Percentiles rank a stretch among this genome's conserved stretches.
Conservation (phyloP, 2,797 vertebrate species). For the Cyprinella venusta region DNA sequence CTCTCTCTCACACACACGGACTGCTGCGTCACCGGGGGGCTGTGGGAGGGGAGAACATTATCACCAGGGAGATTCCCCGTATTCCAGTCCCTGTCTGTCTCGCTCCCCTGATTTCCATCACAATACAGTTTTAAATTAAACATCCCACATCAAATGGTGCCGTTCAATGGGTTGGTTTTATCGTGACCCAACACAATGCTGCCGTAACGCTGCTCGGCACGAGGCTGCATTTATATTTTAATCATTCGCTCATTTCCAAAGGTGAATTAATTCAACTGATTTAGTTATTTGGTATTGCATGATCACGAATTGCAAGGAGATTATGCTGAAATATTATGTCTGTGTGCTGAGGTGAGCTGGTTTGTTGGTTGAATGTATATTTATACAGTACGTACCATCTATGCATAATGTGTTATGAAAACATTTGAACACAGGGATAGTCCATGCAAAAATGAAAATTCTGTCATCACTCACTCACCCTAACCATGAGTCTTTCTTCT, state of each 20-base stretch:
- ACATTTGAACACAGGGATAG: background rate
- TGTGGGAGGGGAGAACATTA: conserved; percentile 59
- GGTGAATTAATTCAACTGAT: conserved; percentile 63
- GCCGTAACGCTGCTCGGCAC: conserved; percentile 60
- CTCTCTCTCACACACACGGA: conserved; percentile 82
- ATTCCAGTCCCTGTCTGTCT: conserved; percentile 57
- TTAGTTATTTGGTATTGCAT: conserved; percentile 50
- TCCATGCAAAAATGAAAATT: background rate
- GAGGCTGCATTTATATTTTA: conserved; percentile 68
- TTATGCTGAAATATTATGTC: background rate
- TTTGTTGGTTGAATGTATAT: background rate
- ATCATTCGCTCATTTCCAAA: conserved; percentile 62
- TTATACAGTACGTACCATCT: background rate
- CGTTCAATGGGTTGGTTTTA: conserved; percentile 71
- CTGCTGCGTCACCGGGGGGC: conserved; percentile 84
- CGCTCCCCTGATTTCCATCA: conserved; percentile 76
- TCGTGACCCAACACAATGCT: conserved; percentile 69
- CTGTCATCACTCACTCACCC: background rate
- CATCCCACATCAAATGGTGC: conserved; percentile 69
- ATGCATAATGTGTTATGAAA: background rate
- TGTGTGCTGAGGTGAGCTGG: background rate
- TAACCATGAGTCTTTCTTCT: background rate
- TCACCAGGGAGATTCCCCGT: conserved; percentile 78
- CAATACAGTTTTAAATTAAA: conserved; percentile 68
- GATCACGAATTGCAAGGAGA: background rate